Evolutionary conservation across 2,797 vertebrate genomes (phyloP), one percentile per base, ranked within the genome.

Genomic region (Spondyliosoma cantharus): DNA sequence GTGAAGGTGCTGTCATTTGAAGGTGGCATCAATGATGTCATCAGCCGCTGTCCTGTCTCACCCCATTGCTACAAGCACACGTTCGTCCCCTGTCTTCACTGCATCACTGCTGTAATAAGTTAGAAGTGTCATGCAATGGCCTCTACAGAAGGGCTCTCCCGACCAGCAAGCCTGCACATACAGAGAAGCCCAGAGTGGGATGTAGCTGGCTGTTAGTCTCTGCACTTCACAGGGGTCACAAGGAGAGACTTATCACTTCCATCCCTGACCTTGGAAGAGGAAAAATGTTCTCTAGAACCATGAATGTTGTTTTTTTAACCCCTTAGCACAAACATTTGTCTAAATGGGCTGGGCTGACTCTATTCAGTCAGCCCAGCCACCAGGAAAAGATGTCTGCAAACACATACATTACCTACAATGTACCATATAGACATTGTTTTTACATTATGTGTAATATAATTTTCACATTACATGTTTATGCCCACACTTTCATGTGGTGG

Each of bases 91-190:
- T 7, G 57, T 46, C n/a, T 32, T 1, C 12, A 29, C 68, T 86
- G 73, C 70, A 68, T 91, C 91, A 90, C 32, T 5, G 12, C 64
- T 49, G 78, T 43, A 78, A 80, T 83, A 76, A 85, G 54, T 88
- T 67, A 3, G 3, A 7, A 59, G 54, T 58, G 68, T 73, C 62
- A 68, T 12, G 5, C 20, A 43, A 16, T 64, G 84, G 73, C 79
- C 86, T 87, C 78, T 69, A 2, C 54, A 50, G 75, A 0, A 71
- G 65, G 68, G 68, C 76, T 82, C 70, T 42, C 72, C 74, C 76
- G 62, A 59, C 52, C 70, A 75, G 59, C 22, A 62, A 70, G 46
- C 67, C 73, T 48, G 13, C 49, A 59, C 69, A 22, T 17, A 59
- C 29, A 80, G 46, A 65, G 64, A 50, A 71, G n/a, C 5, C 29